phyloP scores from a whole-genome alignment of 1,140 invertebrate genomes.

The Halyomorpha halys region DNA sequence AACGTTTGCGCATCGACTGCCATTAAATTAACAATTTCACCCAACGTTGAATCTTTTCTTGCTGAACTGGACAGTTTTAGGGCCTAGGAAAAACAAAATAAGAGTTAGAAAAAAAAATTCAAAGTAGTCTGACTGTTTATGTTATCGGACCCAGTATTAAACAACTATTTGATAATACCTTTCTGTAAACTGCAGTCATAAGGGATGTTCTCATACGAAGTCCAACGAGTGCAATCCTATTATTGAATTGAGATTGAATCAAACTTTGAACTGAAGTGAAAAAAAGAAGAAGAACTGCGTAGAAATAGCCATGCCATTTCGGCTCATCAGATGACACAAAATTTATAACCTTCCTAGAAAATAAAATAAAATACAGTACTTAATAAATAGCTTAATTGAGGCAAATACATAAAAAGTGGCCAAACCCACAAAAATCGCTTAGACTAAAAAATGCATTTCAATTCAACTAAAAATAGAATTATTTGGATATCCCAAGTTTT shows the following conservation, averaged over 20 bases:
- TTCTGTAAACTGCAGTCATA: slow-evolving; percentile 87
- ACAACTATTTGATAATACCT: slow-evolving; percentile 40
- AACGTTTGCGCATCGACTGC: slow-evolving; percentile 75
- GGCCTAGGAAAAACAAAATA: slow-evolving; percentile 37
- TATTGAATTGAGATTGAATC: slow-evolving; percentile 81
- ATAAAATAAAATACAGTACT: too few relatives aligned
- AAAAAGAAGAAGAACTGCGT: slow-evolving; percentile 62
- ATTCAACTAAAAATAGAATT: too few relatives aligned
- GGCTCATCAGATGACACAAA: slow-evolving; percentile 52
- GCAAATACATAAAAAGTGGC: too few relatives aligned
- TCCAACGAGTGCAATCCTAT: slow-evolving; percentile 82
- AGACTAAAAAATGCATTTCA: too few relatives aligned
- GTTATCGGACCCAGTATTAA: too few relatives aligned
- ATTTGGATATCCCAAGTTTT: too few relatives aligned
- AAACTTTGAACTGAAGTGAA: slow-evolving; percentile 77
- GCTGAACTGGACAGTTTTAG: slow-evolving; percentile 65
- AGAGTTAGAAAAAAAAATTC: not conserved
- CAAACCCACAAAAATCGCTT: too few relatives aligned
- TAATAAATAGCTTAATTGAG: too few relatives aligned
- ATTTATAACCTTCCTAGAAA: slow-evolving; percentile 54
- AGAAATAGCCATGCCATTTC: slow-evolving; percentile 79
- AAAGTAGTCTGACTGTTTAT: too few relatives aligned
- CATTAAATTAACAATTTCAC: slow-evolving; percentile 90
- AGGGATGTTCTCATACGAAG: slow-evolving; percentile 83
- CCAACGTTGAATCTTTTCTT: slow-evolving; percentile 73